These are phyloP conservation scores for Drosophila anceps DNA, from an alignment of 2,888 invertebrate species.

Conservation along the genomic window DNA sequence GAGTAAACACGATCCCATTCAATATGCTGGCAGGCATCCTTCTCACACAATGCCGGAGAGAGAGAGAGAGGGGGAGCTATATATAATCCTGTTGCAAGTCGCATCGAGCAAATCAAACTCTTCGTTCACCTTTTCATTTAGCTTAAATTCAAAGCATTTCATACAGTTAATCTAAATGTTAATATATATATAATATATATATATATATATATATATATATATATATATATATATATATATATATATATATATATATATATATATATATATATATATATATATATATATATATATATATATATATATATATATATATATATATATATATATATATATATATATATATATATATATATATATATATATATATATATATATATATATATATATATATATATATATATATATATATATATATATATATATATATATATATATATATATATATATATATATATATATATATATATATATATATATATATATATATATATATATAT, in stretches of 20 bases:
- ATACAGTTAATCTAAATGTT: neutral
- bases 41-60: neutral
- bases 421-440: neutral
- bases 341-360: neutral
- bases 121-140: neutral
- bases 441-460: neutral
- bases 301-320: neutral
- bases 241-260: neutral
- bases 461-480: neutral
- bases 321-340: neutral
- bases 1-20: neutral
- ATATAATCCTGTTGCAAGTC: neutral
- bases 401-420: neutral
- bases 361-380: neutral
- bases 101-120: slow-evolving; percentile 1
- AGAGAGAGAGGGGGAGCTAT: neutral
- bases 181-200: neutral
- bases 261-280: neutral
- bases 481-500: neutral
- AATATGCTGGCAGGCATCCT: slow-evolving; percentile 2
- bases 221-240: neutral
- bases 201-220: neutral
- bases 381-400: neutral
- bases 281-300: neutral
- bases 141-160: slow-evolving; percentile 2